Conservation (phyloP, 1,140 invertebrate species). For the Liolophura sinensis region DNA sequence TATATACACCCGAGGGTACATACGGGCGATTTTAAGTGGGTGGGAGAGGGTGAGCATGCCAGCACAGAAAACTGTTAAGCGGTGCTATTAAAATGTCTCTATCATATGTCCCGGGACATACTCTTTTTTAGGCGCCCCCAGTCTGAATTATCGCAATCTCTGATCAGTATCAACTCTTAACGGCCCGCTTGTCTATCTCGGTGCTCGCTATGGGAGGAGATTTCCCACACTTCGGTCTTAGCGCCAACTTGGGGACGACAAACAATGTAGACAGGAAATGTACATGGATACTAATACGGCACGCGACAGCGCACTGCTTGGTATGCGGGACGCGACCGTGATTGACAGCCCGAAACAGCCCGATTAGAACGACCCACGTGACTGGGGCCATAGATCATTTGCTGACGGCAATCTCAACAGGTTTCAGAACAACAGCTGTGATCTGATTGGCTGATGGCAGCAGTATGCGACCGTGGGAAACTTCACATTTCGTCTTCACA, state of each 20-base stretch:
- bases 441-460: slow-evolving; percentile 29
- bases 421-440: slow-evolving; percentile 9
- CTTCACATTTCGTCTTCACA: slow-evolving; percentile 7
- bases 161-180: slow-evolving; percentile 30
- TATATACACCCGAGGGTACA: too few relatives aligned
- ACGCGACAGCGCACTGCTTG: slow-evolving; percentile 8
- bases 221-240: slow-evolving; percentile 37
- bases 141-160: slow-evolving; percentile 3
- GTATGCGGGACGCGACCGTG: slow-evolving; percentile 22
- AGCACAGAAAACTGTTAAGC: too few relatives aligned
- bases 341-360: slow-evolving; percentile 32
- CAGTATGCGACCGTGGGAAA: slow-evolving; percentile 40
- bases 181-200: slow-evolving; percentile 32
- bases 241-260: slow-evolving; percentile 29
- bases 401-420: slow-evolving; percentile 27
- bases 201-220: slow-evolving; percentile 30
- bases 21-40: too few relatives aligned
- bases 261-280: slow-evolving; percentile 23
- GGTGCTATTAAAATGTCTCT: too few relatives aligned
- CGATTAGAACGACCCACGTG: slow-evolving; percentile 19
- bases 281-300: too few relatives aligned
- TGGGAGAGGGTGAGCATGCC: too few relatives aligned
- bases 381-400: slow-evolving; percentile 27
- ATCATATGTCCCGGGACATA: too few relatives aligned
- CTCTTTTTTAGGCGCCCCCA: too few relatives aligned